Percentiles rank a stretch among this genome's conserved stretches.
phyloP scores from a whole-genome alignment of 1,140 invertebrate species.

The Drosophila erecta region DNA sequence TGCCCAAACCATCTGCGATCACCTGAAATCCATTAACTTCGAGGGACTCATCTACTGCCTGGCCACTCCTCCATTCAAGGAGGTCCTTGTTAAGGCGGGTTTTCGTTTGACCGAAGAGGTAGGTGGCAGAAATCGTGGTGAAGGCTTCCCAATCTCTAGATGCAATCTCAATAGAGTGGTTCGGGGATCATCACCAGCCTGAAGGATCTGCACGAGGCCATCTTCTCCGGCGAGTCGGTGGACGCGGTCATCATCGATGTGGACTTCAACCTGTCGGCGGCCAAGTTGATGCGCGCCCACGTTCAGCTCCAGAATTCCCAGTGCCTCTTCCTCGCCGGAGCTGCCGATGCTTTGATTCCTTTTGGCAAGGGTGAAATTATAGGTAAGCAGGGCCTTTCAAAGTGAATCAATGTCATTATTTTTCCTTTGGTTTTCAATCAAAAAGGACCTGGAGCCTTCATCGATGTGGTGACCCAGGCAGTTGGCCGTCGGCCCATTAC shows the following conservation, averaged over 20 bases:
- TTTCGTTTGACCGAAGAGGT: slow-evolving; percentile 85
- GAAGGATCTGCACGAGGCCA: slow-evolving; percentile 78
- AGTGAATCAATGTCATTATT: neutral
- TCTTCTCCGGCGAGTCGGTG: slow-evolving; percentile 82
- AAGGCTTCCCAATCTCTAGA: neutral
- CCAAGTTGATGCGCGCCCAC: slow-evolving; percentile 85
- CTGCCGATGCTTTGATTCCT: slow-evolving; percentile 85
- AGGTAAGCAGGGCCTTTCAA: slow-evolving; percentile 21
- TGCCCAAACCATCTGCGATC: slow-evolving; percentile 83
- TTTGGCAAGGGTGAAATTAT: slow-evolving; percentile 78
- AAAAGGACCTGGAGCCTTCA: slow-evolving; percentile 86
- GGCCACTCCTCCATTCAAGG: slow-evolving; percentile 63
- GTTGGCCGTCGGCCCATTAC: slow-evolving; percentile 84
- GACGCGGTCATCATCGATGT: slow-evolving; percentile 86
- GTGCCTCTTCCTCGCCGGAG: slow-evolving; percentile 85
- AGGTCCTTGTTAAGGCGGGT: slow-evolving; percentile 79
- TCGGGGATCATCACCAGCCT: slow-evolving; percentile 67
- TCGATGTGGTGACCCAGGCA: slow-evolving; percentile 85
- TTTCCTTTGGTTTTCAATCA: neutral
- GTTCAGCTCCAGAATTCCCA: slow-evolving; percentile 85
- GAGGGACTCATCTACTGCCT: slow-evolving; percentile 84
- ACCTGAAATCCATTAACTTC: slow-evolving; percentile 85
- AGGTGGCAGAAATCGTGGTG: slow-evolving; percentile 21
- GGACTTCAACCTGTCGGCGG: slow-evolving; percentile 85
- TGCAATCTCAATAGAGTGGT: slow-evolving; percentile 60